A percentile compares a stretch with the other conserved stretches of the same genome.
These are phyloP conservation scores for Orius insidiosus DNA, from an alignment of 1,140 invertebrate species.

Conservation along the genomic window DNA sequence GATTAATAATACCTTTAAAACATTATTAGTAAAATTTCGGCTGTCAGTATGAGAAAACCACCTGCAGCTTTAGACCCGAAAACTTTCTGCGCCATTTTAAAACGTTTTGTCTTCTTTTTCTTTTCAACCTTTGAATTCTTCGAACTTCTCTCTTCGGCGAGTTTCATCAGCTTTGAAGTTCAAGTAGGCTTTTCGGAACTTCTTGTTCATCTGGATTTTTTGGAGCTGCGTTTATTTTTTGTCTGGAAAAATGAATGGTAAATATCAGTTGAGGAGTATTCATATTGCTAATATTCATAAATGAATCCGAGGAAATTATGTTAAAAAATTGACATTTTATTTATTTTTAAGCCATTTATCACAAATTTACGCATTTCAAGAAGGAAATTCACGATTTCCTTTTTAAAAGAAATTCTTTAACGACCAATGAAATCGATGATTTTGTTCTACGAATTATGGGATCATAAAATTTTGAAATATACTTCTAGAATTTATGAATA, in stretches of 20 bases:
- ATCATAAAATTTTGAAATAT: no score
- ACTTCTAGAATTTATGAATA: not conserved
- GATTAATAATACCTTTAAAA: constrained; percentile 1
- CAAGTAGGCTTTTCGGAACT: constrained; percentile 39
- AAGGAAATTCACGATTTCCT: no score
- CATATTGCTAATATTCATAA: no score
- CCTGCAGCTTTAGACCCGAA: not conserved
- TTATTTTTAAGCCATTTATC: no score
- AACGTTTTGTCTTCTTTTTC: constrained; percentile 24
- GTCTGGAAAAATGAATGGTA: no score
- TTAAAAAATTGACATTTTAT: no score
- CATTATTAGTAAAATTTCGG: constrained; percentile 6
- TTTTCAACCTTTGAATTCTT: constrained; percentile 24
- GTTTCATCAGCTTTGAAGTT: constrained; percentile 37
- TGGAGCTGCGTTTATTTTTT: constrained; percentile 46
- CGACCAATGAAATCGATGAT: no score
- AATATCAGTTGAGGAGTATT: no score
- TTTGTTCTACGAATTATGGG: no score
- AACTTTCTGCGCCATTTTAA: constrained; percentile 5
- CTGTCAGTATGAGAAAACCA: constrained; percentile 10
- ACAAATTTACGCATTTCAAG: no score
- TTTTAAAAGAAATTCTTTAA: no score
- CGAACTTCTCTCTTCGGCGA: constrained; percentile 15
- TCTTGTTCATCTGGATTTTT: constrained; percentile 42
- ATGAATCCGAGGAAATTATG: no score